phyloP scores from a whole-genome alignment of 2,888 invertebrate species.

The Abscondita cerata region DNA sequence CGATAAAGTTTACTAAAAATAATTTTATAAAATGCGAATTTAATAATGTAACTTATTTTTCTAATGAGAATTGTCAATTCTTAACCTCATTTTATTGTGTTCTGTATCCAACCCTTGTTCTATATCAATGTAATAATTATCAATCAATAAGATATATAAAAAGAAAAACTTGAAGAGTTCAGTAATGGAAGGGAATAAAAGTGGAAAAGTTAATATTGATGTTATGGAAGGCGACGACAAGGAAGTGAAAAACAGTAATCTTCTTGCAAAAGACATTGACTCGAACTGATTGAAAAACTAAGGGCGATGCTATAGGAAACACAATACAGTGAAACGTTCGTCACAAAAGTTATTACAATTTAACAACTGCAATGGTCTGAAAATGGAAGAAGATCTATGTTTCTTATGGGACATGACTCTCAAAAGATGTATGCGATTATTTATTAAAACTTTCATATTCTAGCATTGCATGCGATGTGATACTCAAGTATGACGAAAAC shows the following conservation, averaged over 20 bases:
- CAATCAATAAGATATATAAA: neutral
- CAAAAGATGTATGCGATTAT: conserved; percentile 75
- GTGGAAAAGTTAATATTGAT: neutral
- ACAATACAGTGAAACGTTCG: conserved; percentile 81
- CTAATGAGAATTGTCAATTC: neutral
- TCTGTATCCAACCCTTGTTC: too few species aligned
- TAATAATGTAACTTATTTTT: too few species aligned
- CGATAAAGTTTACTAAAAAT: too few species aligned
- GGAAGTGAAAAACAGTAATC: neutral
- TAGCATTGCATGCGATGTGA: conserved; percentile 66
- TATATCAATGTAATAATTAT: too few species aligned
- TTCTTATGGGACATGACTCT: conserved; percentile 87
- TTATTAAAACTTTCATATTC: conserved; percentile 73
- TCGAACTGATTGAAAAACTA: conserved; percentile 59
- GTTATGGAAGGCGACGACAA: neutral
- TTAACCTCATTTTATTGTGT: neutral
- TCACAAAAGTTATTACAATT: conserved; percentile 72
- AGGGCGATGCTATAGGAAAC: conserved; percentile 82
- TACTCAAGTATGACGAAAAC: conserved; percentile 67
- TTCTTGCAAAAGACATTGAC: conserved; percentile 47
- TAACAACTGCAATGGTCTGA: conserved; percentile 64
- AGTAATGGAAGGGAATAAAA: too few species aligned
- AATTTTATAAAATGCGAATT: too few species aligned
- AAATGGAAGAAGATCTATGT: conserved; percentile 77
- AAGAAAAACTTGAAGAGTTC: too few species aligned